Percentiles rank a stretch among this genome's conserved stretches.
Conservation (phyloP, 1,140 invertebrate genomes). For the Drosophila lacteicornis region DNA sequence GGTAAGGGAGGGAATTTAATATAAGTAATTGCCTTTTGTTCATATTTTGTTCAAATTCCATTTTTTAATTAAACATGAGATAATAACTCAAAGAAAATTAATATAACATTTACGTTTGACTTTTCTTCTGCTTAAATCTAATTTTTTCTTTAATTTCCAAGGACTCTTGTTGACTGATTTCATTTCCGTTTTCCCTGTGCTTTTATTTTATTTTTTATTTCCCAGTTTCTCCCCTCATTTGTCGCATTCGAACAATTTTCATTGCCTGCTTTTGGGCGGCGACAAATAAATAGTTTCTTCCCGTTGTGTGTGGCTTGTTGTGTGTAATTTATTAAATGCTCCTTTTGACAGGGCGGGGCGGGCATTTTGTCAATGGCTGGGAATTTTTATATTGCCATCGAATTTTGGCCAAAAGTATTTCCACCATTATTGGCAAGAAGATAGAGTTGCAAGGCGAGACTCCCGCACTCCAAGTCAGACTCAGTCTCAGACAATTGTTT, state of each 20-base stretch:
- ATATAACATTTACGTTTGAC: no score
- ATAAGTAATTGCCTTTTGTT: no score
- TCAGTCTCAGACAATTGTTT: slow-evolving; percentile 49
- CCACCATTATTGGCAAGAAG: slow-evolving; percentile 57
- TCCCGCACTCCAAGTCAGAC: not conserved
- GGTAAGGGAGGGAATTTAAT: no score
- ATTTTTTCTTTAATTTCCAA: not conserved
- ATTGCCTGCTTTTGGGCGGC: slow-evolving; percentile 70
- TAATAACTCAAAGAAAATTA: not conserved
- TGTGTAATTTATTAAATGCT: slow-evolving; percentile 76
- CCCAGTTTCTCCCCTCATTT: slow-evolving; percentile 34
- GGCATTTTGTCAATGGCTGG: slow-evolving; percentile 57
- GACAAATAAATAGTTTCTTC: slow-evolving; percentile 53
- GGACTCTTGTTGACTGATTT: slow-evolving; percentile 20
- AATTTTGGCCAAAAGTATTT: slow-evolving; percentile 55
- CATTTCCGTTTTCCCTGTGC: slow-evolving; percentile 17
- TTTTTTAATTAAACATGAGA: no score
- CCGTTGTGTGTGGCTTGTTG: slow-evolving; percentile 58
- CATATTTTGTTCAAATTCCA: no score
- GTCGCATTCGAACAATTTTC: slow-evolving; percentile 67
- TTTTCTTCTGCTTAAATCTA: not conserved
- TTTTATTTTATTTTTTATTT: slow-evolving; percentile 18
- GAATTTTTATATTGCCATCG: slow-evolving; percentile 78
- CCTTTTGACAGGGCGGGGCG: not conserved
- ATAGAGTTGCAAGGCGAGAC: slow-evolving; percentile 14